These are phyloP conservation scores for Microtus obscurus DNA, from an alignment of 2,797 vertebrate species.

Conservation along the genomic window DNA sequence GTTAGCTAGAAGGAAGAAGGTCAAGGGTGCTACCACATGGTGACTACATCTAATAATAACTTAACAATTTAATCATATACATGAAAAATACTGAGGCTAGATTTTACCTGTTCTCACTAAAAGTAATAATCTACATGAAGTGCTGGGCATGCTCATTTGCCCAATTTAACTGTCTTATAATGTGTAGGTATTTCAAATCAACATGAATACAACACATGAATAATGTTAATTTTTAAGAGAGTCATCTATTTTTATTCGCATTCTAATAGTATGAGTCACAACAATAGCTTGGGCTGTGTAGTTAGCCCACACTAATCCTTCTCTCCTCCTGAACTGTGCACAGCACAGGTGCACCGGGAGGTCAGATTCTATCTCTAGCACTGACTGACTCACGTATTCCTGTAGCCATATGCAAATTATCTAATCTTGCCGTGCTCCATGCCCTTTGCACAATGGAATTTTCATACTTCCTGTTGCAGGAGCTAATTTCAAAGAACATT, in stretches of 20 bases:
- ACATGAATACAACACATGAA: not conserved
- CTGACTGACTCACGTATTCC: conserved; percentile 39
- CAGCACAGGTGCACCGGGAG: not conserved
- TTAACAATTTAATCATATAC: no score
- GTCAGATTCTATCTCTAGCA: conserved; percentile 8
- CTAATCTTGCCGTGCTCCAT: not conserved
- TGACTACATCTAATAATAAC: not conserved
- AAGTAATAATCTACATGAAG: not conserved
- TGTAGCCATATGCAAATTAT: conserved; percentile 41
- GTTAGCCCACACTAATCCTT: conserved; percentile 3
- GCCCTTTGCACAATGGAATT: not conserved
- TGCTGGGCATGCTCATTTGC: not conserved
- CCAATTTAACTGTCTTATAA: not conserved
- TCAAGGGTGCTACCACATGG: not conserved
- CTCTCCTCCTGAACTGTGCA: not conserved
- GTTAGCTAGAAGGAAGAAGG: not conserved
- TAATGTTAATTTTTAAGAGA: not conserved
- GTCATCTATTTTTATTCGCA: not conserved
- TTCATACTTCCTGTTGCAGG: not conserved
- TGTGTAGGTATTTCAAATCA: not conserved
- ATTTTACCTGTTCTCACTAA: not conserved
- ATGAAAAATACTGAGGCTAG: not conserved
- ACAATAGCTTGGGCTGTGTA: not conserved
- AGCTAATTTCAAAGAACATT: not conserved
- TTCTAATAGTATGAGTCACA: not conserved